phyloP scores from a whole-genome alignment of 2,797 vertebrate species.

The Lithobates pipiens region DNA sequence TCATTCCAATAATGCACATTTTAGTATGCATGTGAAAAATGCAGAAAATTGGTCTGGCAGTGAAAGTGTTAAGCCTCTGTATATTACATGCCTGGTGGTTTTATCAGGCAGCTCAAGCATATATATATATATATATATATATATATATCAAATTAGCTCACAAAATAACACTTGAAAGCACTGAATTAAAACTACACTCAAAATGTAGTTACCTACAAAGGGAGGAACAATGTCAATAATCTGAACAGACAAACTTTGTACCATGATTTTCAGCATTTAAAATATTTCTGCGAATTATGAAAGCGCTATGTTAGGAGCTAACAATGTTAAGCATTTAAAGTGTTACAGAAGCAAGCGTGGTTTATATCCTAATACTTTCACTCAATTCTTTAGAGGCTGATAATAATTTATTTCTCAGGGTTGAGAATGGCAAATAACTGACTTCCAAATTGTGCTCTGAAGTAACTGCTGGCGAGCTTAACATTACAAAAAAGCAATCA shows the following conservation, averaged over 20 bases:
- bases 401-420: constrained; percentile 42
- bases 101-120: too few species aligned
- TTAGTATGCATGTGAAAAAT: too few species aligned
- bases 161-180: too few species aligned
- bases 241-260: not conserved
- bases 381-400: not conserved
- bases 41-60: too few species aligned
- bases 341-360: constrained; percentile 9
- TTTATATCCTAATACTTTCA: constrained; percentile 38
- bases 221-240: too few species aligned
- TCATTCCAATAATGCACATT: too few species aligned
- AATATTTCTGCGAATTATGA: not conserved
- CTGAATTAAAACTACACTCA: too few species aligned
- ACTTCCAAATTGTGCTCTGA: constrained; percentile 34
- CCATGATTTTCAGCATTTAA: not conserved
- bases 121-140: too few species aligned
- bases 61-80: too few species aligned
- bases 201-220: too few species aligned
- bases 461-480: constrained; percentile 25
- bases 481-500: constrained; percentile 42
- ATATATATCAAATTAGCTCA: too few species aligned
- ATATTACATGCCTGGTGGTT: too few species aligned
- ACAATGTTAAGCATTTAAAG: not conserved
- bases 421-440: constrained; percentile 18
- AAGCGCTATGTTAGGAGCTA: not conserved